These are phyloP conservation scores for Acipenser transmontanus DNA, from an alignment of 2,797 vertebrate species.

Conservation along the genomic window DNA sequence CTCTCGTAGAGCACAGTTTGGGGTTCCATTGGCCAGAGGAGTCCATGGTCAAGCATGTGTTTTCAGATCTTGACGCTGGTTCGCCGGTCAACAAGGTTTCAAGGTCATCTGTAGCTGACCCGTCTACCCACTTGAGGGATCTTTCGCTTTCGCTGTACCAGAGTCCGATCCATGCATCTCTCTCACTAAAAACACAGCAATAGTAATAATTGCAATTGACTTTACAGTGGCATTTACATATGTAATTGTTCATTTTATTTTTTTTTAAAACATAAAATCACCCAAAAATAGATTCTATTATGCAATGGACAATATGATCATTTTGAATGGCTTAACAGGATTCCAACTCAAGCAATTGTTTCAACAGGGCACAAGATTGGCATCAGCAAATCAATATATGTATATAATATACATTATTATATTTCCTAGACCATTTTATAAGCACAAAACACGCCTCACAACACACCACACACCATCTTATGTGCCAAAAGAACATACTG, in stretches of 20 bases:
- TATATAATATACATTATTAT: too few relatives aligned
- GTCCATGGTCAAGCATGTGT: slow-evolving; percentile 76
- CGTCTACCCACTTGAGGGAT: slow-evolving; percentile 60
- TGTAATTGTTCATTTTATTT: background rate
- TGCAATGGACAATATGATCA: too few relatives aligned
- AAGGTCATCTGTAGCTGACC: slow-evolving; percentile 72
- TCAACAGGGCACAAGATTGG: too few relatives aligned
- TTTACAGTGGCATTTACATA: background rate
- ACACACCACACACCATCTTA: too few relatives aligned
- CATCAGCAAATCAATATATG: too few relatives aligned
- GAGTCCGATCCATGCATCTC: slow-evolving; percentile 85
- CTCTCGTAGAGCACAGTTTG: slow-evolving; percentile 68
- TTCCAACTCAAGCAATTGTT: too few relatives aligned
- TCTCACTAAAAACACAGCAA: slow-evolving; percentile 56
- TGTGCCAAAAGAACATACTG: too few relatives aligned
- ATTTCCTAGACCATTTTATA: too few relatives aligned
- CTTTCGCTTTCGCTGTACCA: slow-evolving; percentile 70
- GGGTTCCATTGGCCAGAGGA: slow-evolving; percentile 67
- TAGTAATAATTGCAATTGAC: background rate
- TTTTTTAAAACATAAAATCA: background rate
- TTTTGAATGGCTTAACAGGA: too few relatives aligned
- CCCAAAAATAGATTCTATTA: too few relatives aligned
- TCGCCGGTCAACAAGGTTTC: slow-evolving; percentile 73
- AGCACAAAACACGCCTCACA: too few relatives aligned
- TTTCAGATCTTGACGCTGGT: slow-evolving; percentile 52